Conservation (phyloP, 2,888 invertebrate genomes). For the Subacronicta megacephala region DNA sequence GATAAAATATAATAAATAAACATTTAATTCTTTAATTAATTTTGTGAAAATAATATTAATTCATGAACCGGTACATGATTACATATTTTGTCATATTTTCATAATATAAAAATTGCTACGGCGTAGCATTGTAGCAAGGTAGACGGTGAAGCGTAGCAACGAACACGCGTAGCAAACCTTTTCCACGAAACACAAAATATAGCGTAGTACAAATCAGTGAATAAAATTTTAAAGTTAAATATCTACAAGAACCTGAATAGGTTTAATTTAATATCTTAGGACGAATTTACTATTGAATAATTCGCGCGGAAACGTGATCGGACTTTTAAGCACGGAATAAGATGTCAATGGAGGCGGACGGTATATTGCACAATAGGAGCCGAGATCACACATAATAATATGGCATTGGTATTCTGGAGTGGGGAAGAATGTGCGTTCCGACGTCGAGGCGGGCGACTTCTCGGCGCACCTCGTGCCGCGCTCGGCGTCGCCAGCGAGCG, state of each 20-base stretch:
- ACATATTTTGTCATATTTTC: too few species aligned
- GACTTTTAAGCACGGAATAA: slow-evolving; percentile 72
- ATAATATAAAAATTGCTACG: slow-evolving; percentile 1
- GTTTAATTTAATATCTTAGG: slow-evolving; percentile 52
- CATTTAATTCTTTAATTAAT: too few species aligned
- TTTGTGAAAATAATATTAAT: too few species aligned
- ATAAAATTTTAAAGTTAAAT: slow-evolving; percentile 33
- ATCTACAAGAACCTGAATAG: slow-evolving; percentile 42
- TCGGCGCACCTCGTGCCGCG: slow-evolving; percentile 75
- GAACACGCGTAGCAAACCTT: slow-evolving; percentile 2
- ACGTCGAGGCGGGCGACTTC: slow-evolving; percentile 73
- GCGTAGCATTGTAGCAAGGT: slow-evolving; percentile 22
- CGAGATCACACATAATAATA: slow-evolving; percentile 88
- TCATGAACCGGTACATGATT: too few species aligned
- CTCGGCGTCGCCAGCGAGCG: slow-evolving; percentile 55
- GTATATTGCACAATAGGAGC: slow-evolving; percentile 79
- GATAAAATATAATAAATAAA: too few species aligned
- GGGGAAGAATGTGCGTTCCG: slow-evolving; percentile 85
- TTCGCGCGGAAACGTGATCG: slow-evolving; percentile 72
- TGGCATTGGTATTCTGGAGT: slow-evolving; percentile 84
- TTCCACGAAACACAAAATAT: too few species aligned
- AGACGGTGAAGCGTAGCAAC: too few species aligned
- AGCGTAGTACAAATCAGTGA: background rate
- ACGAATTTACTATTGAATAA: slow-evolving; percentile 59
- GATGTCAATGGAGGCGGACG: slow-evolving; percentile 74